Conservation (phyloP, 2,797 vertebrate genomes). For the Kryptopterus vitreolus region DNA sequence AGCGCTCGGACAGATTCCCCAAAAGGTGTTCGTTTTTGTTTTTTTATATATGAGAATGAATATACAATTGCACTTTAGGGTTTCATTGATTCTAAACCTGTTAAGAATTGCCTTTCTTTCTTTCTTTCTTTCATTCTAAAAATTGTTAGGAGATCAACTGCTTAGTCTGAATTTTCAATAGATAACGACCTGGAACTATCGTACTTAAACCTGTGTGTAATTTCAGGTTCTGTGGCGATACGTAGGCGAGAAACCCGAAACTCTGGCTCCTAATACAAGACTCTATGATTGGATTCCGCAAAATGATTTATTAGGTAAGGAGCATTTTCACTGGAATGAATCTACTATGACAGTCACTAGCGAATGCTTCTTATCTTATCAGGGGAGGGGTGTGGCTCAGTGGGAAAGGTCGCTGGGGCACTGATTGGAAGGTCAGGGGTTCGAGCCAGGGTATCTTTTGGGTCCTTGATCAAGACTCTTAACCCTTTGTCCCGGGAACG, state of each 20-base stretch:
- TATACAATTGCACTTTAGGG: not conserved
- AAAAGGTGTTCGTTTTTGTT: constrained; percentile 79
- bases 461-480: too few species aligned
- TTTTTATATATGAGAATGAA: not conserved
- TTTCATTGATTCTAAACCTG: not conserved
- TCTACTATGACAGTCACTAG: not conserved
- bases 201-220: not conserved
- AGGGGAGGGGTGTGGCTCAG: too few species aligned
- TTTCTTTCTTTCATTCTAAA: not conserved
- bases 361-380: too few species aligned
- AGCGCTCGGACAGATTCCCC: constrained; percentile 80
- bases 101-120: not conserved
- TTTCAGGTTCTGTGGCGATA: constrained; percentile 86
- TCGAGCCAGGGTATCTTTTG: too few species aligned
- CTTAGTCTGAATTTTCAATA: not conserved
- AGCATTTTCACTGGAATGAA: not conserved
- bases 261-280: constrained; percentile 81
- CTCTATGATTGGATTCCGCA: constrained; percentile 90
- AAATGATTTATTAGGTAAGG: constrained; percentile 86
- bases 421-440: too few species aligned
- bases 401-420: too few species aligned
- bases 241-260: constrained; percentile 76
- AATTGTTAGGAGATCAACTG: not conserved
- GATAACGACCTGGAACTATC: not conserved
- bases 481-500: too few species aligned